phyloP scores from a whole-genome alignment of 2,888 invertebrate genomes.

The Leucoptera coffeella region DNA sequence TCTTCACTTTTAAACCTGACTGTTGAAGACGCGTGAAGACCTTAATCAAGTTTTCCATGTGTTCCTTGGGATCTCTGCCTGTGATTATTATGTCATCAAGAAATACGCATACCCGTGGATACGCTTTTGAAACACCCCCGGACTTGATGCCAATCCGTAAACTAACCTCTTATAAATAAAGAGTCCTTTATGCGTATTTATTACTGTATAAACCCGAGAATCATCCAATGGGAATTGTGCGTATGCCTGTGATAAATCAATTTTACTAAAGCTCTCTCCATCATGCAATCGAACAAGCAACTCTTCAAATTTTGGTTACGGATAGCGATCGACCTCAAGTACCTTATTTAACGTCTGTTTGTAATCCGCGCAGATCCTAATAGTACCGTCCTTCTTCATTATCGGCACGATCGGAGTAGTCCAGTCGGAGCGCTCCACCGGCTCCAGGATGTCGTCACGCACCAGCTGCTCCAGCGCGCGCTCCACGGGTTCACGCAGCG shows the following conservation, averaged over 20 bases:
- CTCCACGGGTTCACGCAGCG: constrained; percentile 7
- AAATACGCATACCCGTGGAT: constrained; percentile 7
- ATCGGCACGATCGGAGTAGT: constrained; percentile 8
- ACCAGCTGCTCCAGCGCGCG: constrained; percentile 6
- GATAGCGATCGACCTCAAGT: constrained; percentile 5
- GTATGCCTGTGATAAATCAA: constrained; percentile 2
- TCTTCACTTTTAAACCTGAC: not conserved
- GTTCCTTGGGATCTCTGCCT: constrained; percentile 3
- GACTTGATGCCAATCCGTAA: constrained; percentile 8
- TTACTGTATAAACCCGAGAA: constrained; percentile 6
- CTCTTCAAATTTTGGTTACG: constrained; percentile 6
- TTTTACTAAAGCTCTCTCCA: constrained; percentile 4
- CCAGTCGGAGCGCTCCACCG: constrained; percentile 7
- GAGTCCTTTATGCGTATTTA: constrained; percentile 9
- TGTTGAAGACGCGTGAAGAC: not conserved
- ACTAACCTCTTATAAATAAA: constrained; percentile 8
- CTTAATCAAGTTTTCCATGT: constrained; percentile 2
- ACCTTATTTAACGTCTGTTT: constrained; percentile 5
- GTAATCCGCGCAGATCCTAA: constrained; percentile 5
- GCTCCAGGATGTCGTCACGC: constrained; percentile 5
- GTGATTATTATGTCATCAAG: constrained; percentile 8
- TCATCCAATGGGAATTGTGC: constrained; percentile 6
- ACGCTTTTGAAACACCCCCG: constrained; percentile 8
- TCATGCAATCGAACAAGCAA: constrained; percentile 4
- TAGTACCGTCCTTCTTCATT: constrained; percentile 4